Conservation (phyloP, 2,113 vertebrate species). For the Alethe diademata region DNA sequence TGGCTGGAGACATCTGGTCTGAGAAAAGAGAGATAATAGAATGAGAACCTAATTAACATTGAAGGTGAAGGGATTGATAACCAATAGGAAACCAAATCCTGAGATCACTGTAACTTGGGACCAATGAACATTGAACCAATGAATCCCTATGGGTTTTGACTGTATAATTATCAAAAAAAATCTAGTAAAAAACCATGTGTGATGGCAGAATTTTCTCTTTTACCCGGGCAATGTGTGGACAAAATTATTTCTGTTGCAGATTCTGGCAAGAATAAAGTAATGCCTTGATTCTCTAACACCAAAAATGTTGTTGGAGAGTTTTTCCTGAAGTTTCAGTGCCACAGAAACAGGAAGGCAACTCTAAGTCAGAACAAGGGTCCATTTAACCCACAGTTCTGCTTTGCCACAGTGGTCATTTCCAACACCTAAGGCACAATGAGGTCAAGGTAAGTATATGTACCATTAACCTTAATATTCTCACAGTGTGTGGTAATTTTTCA, state of each 20-base stretch:
- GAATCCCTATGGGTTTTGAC: not conserved
- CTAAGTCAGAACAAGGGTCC: not conserved
- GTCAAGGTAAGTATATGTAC: not conserved
- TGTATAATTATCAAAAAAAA: not conserved
- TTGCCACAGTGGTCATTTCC: not conserved
- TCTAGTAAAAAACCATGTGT: not conserved
- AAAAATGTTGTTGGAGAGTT: not conserved
- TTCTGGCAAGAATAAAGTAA: not conserved
- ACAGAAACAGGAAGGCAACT: not conserved
- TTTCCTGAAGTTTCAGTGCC: rapidly evolving
- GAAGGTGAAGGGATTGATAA: not conserved
- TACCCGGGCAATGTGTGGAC: rapidly evolving
- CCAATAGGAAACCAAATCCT: not conserved
- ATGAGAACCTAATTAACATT: not conserved
- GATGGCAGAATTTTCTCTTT: not conserved
- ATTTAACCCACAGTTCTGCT: not conserved
- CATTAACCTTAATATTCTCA: not conserved
- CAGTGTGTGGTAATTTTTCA: not conserved
- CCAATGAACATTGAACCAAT: not conserved
- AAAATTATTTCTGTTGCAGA: not conserved
- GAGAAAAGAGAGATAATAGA: not conserved
- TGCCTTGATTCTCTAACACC: not conserved
- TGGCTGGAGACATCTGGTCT: no score
- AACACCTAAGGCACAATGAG: not conserved
- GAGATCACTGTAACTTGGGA: not conserved